A percentile compares a stretch with the other conserved stretches of the same genome.
These are phyloP conservation scores for Actinemys pallida DNA, from an alignment of 2,113 vertebrate species.

Conservation along the genomic window DNA sequence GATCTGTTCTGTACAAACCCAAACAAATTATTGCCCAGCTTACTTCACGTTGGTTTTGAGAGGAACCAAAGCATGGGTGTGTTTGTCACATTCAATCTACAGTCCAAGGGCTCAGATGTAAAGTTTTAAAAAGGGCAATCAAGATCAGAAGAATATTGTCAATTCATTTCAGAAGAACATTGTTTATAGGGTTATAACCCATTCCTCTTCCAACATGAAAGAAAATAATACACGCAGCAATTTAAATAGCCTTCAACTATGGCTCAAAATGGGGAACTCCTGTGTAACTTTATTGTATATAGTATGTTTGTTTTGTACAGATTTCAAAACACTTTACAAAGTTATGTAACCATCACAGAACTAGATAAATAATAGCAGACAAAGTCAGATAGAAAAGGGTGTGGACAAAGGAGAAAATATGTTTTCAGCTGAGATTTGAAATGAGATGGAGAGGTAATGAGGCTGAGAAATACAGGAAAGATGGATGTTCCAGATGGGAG, in stretches of 20 bases:
- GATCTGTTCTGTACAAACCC: constrained; percentile 27
- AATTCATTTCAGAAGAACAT: neutral
- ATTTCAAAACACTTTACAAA: neutral
- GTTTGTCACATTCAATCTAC: constrained; percentile 80
- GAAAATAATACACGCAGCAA: neutral
- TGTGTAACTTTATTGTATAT: rapidly evolving
- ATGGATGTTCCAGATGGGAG: neutral
- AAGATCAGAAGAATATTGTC: neutral
- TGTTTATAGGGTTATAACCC: neutral
- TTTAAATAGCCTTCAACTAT: neutral
- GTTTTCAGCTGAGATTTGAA: neutral
- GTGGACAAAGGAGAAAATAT: neutral
- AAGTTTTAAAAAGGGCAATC: neutral
- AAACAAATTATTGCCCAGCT: constrained; percentile 54
- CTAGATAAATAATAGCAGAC: neutral
- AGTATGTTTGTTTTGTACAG: neutral
- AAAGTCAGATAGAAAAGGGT: neutral
- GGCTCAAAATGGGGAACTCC: neutral
- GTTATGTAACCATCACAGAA: neutral
- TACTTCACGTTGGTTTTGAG: constrained; percentile 77
- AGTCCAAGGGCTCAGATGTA: constrained; percentile 70
- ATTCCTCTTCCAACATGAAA: neutral
- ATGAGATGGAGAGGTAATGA: neutral
- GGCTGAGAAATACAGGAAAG: neutral
- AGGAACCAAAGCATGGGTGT: constrained; percentile 80